Evolutionary conservation across 2,797 vertebrate genomes (phyloP).

Genomic region (Craterocephalus amniculus): DNA sequence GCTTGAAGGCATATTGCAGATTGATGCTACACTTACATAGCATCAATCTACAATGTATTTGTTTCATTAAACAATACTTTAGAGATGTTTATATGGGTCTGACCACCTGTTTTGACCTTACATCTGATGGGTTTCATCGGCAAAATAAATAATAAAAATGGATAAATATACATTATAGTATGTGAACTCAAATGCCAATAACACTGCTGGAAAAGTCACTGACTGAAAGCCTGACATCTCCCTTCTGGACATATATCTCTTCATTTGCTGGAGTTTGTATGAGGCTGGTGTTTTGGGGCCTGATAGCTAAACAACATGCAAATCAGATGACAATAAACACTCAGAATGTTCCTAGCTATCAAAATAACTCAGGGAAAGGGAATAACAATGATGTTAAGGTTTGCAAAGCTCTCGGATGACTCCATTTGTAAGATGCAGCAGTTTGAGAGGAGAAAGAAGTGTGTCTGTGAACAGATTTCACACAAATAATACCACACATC

Average conservation of each 20-base stretch:
- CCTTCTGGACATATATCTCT: background rate
- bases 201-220: background rate
- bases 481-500: slow-evolving; percentile 6
- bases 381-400: background rate
- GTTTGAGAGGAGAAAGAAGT: slow-evolving; percentile 1
- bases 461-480: slow-evolving; percentile 11
- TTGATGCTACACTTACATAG: too few species aligned
- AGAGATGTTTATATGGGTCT: background rate
- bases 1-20: too few species aligned
- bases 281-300: background rate
- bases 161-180: background rate
- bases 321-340: slow-evolving; percentile 3
- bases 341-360: background rate
- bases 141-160: too few species aligned
- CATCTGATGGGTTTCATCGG: background rate
- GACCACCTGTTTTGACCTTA: background rate
- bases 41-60: too few species aligned
- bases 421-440: background rate
- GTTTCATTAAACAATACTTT: too few species aligned
- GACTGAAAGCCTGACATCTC: background rate
- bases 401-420: background rate
- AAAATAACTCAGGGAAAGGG: slow-evolving; percentile 7
- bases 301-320: background rate
- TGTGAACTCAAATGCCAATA: background rate
- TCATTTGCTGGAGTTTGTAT: background rate